Conservation (phyloP, 1,140 invertebrate species). For the Drosophila bipectinata region DNA sequence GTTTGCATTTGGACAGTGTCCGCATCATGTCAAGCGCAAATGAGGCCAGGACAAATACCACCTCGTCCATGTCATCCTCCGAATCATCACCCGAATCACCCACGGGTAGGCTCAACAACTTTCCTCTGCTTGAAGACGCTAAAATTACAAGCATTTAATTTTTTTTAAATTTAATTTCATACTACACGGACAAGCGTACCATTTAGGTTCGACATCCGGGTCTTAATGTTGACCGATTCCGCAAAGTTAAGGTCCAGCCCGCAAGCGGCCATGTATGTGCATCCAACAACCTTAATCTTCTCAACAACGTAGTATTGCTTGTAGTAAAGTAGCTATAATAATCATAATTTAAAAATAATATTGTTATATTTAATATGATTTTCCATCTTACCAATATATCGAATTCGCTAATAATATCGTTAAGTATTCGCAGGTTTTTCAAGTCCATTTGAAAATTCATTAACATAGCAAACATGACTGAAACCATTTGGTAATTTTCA, state of each 20-base stretch:
- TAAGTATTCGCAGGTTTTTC: conserved; percentile 91
- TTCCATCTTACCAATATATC: conserved; percentile 85
- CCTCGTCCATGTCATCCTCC: conserved; percentile 26
- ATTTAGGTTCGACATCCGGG: not conserved
- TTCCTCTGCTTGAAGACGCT: not conserved
- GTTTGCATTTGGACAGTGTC: conserved; percentile 24
- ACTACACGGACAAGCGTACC: not conserved
- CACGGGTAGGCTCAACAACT: not conserved
- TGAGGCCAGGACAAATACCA: conserved; percentile 53
- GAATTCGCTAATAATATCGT: conserved; percentile 95
- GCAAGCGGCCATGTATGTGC: conserved; percentile 97
- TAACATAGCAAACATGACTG: conserved; percentile 96
- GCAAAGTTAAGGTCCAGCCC: conserved; percentile 87
- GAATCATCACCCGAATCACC: not conserved
- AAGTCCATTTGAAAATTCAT: conserved; percentile 88
- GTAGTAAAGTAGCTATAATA: conserved; percentile 34
- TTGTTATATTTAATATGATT: not conserved
- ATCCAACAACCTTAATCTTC: conserved; percentile 96
- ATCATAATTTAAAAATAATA: too few species aligned
- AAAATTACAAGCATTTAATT: not conserved
- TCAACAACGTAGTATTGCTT: conserved; percentile 84
- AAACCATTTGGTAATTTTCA: conserved; percentile 92
- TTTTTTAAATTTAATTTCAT: not conserved
- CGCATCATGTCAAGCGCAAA: conserved; percentile 62
- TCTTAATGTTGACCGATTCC: conserved; percentile 5